These are phyloP conservation scores for Philypnodon macrostomus DNA, from an alignment of 2,797 vertebrate genomes.

Conservation along the genomic window DNA sequence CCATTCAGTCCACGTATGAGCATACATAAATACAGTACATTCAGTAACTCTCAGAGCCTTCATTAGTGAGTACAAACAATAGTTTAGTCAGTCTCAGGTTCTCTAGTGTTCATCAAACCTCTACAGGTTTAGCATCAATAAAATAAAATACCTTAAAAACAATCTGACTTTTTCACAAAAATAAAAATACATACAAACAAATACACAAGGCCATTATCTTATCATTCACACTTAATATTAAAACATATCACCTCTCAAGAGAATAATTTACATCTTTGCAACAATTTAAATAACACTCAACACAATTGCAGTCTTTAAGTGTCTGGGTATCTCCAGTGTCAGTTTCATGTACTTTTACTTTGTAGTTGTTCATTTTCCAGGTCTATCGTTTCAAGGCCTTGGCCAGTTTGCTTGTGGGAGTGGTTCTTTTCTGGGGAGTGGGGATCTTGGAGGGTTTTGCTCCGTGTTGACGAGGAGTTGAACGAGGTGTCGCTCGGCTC, in stretches of 20 bases:
- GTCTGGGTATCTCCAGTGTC: constrained; percentile 73
- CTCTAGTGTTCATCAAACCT: constrained; percentile 73
- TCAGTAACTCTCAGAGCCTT: constrained; percentile 81
- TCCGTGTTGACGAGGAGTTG: constrained; percentile 81
- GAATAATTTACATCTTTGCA: constrained; percentile 95
- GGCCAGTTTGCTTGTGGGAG: constrained; percentile 86
- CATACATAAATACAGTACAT: constrained; percentile 86
- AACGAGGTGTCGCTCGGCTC: constrained; percentile 79
- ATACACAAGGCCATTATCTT: constrained; percentile 91
- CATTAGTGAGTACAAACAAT: constrained; percentile 83
- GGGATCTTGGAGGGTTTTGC: constrained; percentile 96
- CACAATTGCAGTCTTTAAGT: constrained; percentile 72
- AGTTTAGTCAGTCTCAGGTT: constrained; percentile 73
- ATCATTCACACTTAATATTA: constrained; percentile 91
- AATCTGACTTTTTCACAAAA: constrained; percentile 88
- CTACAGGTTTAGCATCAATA: constrained; percentile 80
- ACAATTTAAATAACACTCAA: constrained; percentile 87
- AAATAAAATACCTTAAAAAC: constrained; percentile 74
- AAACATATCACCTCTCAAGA: constrained; percentile 91
- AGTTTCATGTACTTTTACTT: constrained; percentile 51
- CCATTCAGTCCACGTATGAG: constrained; percentile 72
- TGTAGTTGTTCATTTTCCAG: constrained; percentile 43
- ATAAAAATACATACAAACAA: constrained; percentile 88
- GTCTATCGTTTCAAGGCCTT: constrained; percentile 95
- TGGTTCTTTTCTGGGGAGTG: constrained; percentile 87